Base-by-base conservation (phyloP, 2,888 invertebrate species). In the Acronicta leporina region DNA sequence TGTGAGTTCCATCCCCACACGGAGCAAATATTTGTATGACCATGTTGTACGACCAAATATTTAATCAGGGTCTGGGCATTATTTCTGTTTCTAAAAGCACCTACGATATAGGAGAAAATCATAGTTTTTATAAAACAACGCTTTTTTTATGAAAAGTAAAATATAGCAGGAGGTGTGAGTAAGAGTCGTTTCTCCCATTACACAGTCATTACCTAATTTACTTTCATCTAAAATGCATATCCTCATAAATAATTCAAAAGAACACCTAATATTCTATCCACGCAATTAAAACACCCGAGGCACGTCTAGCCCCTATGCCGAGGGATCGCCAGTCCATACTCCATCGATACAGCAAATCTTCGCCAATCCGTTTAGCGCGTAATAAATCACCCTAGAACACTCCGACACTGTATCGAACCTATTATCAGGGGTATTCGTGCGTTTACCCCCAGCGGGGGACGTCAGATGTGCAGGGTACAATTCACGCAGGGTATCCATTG, bases 291-390 rank as follows among this genome's bases (percentile, higher is more conserved):
- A 75, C 56, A 41, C 8, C 38, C 27, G 41, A 10, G 50, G 33
- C 38, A 20, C 2, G 4, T 11, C 35, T 35, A 45, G 60, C 60
- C 67, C 70, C 48, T 51, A 68, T 65, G 62, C 55, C 55, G 68
- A 68, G 56, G 48, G 68, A 57, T 50, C 50, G 66, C 73, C 73
- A 75, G 73, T 73, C 63, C 77, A 79, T 73, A 75, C 73, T 73
- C 63, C 77, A 79, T 73, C 77, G 83, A 86, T 85, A 86, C 67
- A 79, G 80, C 73, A 84, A 87, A 88, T 89, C 84, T 87, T 83
- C 83, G 84, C 83, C 86, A 89, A 92, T 91, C 89, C 89, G 86
- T 91, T 92, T 91, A 90, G 88, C 87, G 87, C 84, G 87, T 85
- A 87, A 92, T 93, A 92, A 92, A 92, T 93, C 91, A 92, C 89